Conservation (phyloP, 2,888 invertebrate genomes). For the Brachyopa scutellaris region DNA sequence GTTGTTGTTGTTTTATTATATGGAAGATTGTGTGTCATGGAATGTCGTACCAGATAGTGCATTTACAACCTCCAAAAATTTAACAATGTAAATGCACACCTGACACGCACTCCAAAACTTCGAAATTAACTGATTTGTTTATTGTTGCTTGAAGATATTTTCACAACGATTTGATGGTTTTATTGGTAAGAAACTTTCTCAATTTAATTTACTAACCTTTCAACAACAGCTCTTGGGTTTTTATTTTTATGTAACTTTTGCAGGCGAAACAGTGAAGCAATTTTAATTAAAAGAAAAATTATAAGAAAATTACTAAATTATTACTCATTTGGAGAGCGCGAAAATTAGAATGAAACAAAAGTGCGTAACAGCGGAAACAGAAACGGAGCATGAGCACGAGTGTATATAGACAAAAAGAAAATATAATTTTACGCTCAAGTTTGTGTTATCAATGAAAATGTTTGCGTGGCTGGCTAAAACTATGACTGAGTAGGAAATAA, state of each 20-base stretch:
- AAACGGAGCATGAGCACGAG: background rate
- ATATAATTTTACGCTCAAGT: conserved; percentile 16
- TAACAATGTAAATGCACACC: conserved; percentile 97
- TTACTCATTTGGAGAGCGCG: background rate
- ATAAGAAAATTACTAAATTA: background rate
- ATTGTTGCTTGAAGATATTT: conserved; percentile 25
- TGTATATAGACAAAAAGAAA: background rate
- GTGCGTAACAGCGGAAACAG: conserved; percentile 27
- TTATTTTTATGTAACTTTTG: background rate
- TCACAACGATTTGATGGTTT: conserved; percentile 23
- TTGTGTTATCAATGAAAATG: conserved; percentile 36
- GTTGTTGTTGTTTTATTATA: conserved; percentile 63
- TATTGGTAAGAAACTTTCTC: conserved; percentile 9
- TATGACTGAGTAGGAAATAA: conserved; percentile 2
- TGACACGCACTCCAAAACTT: conserved; percentile 96
- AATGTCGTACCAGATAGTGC: conserved; percentile 99
- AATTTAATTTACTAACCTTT: conserved; percentile 58
- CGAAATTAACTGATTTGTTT: conserved; percentile 62
- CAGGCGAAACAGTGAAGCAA: conserved; percentile 68
- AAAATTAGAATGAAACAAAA: background rate
- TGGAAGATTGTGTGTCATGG: conserved; percentile 85
- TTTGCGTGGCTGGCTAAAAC: background rate
- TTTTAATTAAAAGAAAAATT: background rate
- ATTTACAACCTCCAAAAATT: conserved; percentile 92
- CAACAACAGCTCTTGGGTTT: conserved; percentile 63